phyloP scores from a whole-genome alignment of 2,113 vertebrate genomes.

The Marmota flaviventris region DNA sequence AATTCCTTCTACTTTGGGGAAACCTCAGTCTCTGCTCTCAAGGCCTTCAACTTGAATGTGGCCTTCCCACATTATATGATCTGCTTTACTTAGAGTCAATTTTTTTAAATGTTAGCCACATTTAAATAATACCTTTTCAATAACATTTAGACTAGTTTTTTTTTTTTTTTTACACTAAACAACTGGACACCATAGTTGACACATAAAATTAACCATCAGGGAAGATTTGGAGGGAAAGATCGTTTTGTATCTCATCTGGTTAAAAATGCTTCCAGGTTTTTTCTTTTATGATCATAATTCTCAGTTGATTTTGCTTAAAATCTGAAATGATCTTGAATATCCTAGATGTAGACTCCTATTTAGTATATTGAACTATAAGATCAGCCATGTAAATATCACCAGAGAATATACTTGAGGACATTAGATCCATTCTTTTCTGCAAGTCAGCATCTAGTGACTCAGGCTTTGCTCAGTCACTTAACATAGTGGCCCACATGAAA shows the following conservation, averaged over 20 bases:
- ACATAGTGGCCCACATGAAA: neutral
- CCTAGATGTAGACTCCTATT: neutral
- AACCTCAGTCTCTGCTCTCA: neutral
- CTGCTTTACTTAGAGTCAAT: neutral
- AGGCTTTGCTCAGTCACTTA: neutral
- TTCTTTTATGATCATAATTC: neutral
- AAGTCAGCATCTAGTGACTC: neutral
- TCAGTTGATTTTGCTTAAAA: constrained; percentile 21
- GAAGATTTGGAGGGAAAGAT: neutral
- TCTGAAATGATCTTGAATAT: neutral
- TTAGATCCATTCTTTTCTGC: neutral
- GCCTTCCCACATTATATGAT: neutral
- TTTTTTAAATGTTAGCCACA: neutral
- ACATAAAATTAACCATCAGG: neutral
- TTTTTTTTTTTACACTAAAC: neutral
- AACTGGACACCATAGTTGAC: neutral
- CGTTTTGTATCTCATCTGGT: neutral
- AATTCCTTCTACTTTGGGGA: constrained; percentile 7
- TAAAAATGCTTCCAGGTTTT: neutral
- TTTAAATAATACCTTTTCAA: neutral
- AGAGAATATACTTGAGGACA: neutral
- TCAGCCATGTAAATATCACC: neutral
- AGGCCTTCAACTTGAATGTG: neutral
- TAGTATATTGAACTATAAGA: neutral
- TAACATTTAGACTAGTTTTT: neutral